Conservation (phyloP, 1,140 invertebrate genomes). For the Lepidurus apus region DNA sequence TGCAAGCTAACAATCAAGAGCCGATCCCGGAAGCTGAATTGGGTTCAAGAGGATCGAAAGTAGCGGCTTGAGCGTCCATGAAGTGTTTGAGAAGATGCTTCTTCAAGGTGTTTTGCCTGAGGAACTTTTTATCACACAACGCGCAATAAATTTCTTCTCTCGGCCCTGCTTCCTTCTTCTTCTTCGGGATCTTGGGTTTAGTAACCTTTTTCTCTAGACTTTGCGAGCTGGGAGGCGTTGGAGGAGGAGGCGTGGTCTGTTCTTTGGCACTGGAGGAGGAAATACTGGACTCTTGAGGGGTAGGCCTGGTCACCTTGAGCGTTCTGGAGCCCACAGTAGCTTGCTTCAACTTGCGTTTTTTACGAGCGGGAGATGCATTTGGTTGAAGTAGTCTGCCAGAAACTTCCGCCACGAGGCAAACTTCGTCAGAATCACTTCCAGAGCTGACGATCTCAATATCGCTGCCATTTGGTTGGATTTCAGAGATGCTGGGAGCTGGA, state of each 20-base stretch:
- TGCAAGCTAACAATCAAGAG: background rate
- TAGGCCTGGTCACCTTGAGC: background rate
- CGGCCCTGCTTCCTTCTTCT: background rate
- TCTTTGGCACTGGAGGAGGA: background rate
- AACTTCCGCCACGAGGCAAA: background rate
- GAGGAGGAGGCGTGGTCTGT: background rate
- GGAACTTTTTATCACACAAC: constrained; percentile 1
- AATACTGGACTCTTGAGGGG: background rate
- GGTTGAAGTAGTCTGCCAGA: background rate
- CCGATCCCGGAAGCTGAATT: background rate
- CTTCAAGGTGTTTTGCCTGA: background rate
- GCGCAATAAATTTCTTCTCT: constrained; percentile 2
- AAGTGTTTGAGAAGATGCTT: background rate
- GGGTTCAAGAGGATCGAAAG: background rate
- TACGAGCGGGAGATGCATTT: background rate
- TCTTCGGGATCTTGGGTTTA: background rate
- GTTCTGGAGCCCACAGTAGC: background rate
- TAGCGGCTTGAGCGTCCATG: background rate
- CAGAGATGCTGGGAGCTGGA: background rate
- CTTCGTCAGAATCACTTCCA: background rate
- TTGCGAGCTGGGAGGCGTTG: background rate
- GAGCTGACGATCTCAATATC: background rate
- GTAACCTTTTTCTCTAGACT: background rate
- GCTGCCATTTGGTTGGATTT: no score
- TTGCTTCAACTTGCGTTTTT: background rate